A percentile compares a stretch with the other conserved stretches of the same genome.
Conservation (phyloP, 2,888 invertebrate genomes). For the Balanococcus diminutus region DNA sequence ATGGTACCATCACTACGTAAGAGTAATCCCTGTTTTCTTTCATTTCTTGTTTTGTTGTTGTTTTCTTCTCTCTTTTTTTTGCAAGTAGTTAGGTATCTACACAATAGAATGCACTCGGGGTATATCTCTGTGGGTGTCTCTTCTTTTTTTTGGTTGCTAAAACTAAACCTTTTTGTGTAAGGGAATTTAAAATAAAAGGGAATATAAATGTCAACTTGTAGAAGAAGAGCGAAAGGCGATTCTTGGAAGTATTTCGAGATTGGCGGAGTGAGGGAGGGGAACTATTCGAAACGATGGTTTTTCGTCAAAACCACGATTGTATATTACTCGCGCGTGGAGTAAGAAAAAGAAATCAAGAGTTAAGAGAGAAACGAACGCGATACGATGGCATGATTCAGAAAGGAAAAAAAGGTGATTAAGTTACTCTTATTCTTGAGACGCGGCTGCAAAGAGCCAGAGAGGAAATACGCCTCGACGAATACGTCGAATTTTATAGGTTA, state of each 20-base stretch:
- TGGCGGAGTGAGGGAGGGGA: neutral
- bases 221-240: neutral
- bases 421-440: neutral
- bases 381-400: neutral
- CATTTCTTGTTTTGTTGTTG: neutral
- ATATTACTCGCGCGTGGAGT: no score
- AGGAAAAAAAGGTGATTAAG: no score
- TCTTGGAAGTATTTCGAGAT: neutral
- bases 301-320: neutral
- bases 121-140: neutral
- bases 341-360: no score
- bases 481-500: neutral
- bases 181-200: neutral
- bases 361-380: neutral
- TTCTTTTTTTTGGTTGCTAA: neutral
- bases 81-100: no score
- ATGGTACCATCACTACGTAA: neutral
- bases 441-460: neutral
- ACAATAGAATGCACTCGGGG: neutral
- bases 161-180: neutral
- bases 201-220: neutral
- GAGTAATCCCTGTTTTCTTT: neutral
- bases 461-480: conserved; percentile 15
- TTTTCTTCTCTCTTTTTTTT: neutral
- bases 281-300: neutral